phyloP scores from a whole-genome alignment of 2,113 vertebrate species.

The Channa argus region DNA sequence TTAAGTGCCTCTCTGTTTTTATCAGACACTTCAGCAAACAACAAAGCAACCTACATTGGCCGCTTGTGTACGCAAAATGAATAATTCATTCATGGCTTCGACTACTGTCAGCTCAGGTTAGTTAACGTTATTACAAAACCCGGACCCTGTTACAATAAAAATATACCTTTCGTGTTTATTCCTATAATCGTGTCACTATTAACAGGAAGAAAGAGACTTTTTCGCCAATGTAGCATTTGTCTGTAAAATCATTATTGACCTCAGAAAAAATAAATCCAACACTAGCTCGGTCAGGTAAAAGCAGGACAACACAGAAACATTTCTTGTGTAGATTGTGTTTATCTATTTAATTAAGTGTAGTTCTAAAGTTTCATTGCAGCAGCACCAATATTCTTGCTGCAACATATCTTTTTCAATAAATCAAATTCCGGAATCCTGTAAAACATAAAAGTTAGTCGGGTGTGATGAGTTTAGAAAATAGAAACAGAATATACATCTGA shows the following conservation, averaged over 20 bases:
- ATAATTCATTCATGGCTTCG: conserved; percentile 65
- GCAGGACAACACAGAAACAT: background rate
- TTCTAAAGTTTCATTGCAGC: background rate
- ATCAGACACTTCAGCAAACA: conserved; percentile 28
- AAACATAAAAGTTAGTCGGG: too few species aligned
- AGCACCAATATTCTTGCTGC: background rate
- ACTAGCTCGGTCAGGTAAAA: background rate
- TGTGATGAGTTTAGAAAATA: too few species aligned
- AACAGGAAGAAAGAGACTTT: background rate
- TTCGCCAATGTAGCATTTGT: background rate
- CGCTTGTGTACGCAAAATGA: conserved; percentile 32
- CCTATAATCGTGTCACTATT: background rate
- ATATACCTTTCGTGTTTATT: background rate
- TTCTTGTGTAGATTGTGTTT: background rate
- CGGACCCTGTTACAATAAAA: conserved; percentile 2
- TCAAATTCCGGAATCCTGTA: too few species aligned
- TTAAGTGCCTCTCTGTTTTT: conserved; percentile 15
- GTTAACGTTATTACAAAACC: conserved; percentile 2
- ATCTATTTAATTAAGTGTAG: background rate
- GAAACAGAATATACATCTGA: too few species aligned
- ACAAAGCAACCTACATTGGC: conserved; percentile 21
- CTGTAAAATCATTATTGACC: background rate
- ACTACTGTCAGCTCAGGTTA: conserved; percentile 21
- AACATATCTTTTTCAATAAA: background rate
- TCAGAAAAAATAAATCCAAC: background rate